Base-by-base conservation (phyloP, 2,113 vertebrate genomes). In the Cardinalis cardinalis region DNA sequence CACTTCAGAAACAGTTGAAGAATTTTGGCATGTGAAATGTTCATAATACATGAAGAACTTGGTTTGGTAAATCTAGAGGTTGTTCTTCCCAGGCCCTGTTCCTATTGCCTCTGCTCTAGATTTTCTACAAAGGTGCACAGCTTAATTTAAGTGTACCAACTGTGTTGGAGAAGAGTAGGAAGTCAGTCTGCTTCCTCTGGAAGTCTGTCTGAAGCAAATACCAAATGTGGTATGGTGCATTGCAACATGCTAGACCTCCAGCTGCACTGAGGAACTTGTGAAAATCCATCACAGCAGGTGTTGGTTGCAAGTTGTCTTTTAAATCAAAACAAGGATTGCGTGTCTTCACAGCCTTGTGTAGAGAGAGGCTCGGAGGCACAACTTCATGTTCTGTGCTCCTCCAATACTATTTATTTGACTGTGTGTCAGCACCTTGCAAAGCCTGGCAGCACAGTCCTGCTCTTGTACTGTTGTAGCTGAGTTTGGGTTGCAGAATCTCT, bases 231-330 rank as follows among this genome's bases (percentile, higher is more conserved):
- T 60, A 10, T 44, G 29, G 20, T 88, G 58, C 60, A 36, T 1
- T 82, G 49, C 82, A 92, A 61, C 63, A 53, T 61, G 58, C 34
- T 90, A 61, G 84, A 88, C 74, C 41, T 88, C 59, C 80, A 94
- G 0, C 63, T 90, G 59, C 26, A 25, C 34, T 24, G 53, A 76
- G 49, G 46, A 90, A 58, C 70, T 65, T 90, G 84, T 82, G 83
- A 81, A 94, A 92, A 72, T 55, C n/a, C 34, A 64, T 94, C 58
- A 70, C 44, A 88, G 76, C 46, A 87, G 43, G 65, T 90, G 74
- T 48, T 82, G 51, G 25, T 82, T 90, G 61, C 80, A 90, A 86
- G 38, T 48, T 90, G 70, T 63, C 70, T 75, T 80, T 72, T 87
- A 74, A 84, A 65, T 87, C 73, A 84, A 90, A 94, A 61, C 52